Evolutionary conservation across 2,797 vertebrate genomes (phyloP), one percentile per base, ranked within the genome.

Genomic region (Leptatherina wallacei): DNA sequence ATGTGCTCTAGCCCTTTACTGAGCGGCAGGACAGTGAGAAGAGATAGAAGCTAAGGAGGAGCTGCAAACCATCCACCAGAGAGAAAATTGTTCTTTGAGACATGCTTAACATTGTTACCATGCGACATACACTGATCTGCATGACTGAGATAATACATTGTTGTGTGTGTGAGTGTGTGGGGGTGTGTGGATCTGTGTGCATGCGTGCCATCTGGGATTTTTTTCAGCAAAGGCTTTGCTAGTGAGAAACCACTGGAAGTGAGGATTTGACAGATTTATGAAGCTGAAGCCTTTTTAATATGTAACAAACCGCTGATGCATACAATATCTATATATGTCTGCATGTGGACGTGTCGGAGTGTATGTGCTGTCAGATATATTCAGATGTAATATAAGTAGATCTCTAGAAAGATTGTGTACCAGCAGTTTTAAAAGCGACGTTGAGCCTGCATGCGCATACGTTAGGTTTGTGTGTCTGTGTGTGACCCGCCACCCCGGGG

Each of bases 261-360:
- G 62, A 77, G 77, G 73, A 87, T 87, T 78, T 85, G 56, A 72
- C 71, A 79, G 74, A 69, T 87, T 85, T 78, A 63, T 75, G 49
- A 77, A 71, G 65, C 74, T 32, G 42, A 71, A 81, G 65, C 70
- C 29, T 75, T 77, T 84, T 80, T 77, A 87, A 86, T 82, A 81
- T 70, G 66, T 61, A 62, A 62, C 69, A 82, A 84, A 78, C 71
- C 81, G 65, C 76, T 83, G 70, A 85, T 85, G 82, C 71, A 71
- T 63, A 67, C 69, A 63, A 16, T 68, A 73, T 80, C 12, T 82
- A 27, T 71, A 44, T 65, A 38, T 57, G 18, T 55, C 42, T 72
- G 47, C 30, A 32, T 77, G 56, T 54, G 42, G 35, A 54, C 47
- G 42, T 44, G 65, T 71, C 10, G 63, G n/a, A 42, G 61, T 61